Conservation (phyloP, 2,113 vertebrate genomes). For the Nerophis ophidion region DNA sequence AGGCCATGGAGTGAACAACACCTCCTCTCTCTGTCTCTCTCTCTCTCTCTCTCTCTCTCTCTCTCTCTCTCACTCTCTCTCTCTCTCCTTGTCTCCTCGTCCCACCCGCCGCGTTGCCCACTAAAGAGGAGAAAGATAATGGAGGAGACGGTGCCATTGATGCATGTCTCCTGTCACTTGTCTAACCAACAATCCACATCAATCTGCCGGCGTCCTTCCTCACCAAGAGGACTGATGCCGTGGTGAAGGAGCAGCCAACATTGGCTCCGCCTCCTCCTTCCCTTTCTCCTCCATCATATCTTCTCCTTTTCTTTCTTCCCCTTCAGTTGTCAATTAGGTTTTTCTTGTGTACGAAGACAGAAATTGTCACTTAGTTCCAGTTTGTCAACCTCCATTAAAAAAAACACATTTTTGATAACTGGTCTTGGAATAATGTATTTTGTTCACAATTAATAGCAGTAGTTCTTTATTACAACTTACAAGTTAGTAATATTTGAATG, state of each 20-base stretch:
- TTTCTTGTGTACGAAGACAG: constrained; percentile 41
- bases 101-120: constrained; percentile 10
- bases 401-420: constrained; percentile 65
- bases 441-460: neutral
- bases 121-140: constrained; percentile 80
- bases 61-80: neutral
- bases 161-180: constrained; percentile 23
- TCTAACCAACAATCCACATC: constrained; percentile 26
- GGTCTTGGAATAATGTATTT: neutral
- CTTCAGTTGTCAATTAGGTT: constrained; percentile 34
- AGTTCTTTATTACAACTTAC: too few relatives aligned
- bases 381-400: constrained; percentile 66
- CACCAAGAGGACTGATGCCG: constrained; percentile 15
- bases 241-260: constrained; percentile 17
- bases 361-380: constrained; percentile 21
- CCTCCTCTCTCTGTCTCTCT: neutral
- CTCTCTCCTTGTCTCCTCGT: neutral
- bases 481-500: too few relatives aligned
- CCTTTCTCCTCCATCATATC: constrained; percentile 9
- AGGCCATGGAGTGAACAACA: constrained; percentile 75
- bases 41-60: neutral
- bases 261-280: neutral
- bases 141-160: constrained; percentile 77
- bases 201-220: constrained; percentile 9
- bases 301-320: constrained; percentile 18